Evolutionary conservation across 1,140 invertebrate species (phyloP).

Genomic region (Bicyclus anynana): DNA sequence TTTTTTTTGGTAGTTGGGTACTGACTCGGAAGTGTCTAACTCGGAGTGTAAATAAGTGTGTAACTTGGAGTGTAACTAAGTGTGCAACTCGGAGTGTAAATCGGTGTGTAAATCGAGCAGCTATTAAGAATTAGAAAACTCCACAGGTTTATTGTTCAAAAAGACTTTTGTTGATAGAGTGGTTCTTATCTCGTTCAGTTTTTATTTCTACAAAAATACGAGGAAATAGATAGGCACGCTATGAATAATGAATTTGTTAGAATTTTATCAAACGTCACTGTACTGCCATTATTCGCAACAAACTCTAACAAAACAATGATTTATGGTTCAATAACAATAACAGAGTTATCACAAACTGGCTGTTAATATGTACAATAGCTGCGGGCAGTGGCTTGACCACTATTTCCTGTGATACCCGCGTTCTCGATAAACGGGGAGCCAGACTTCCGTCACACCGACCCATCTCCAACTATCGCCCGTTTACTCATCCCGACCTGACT

Average conservation of each 20-base stretch:
- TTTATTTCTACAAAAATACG: too few relatives aligned
- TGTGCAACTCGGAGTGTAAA: too few relatives aligned
- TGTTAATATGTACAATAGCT: slow-evolving; percentile 44
- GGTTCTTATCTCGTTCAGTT: too few relatives aligned
- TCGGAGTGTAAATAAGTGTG: too few relatives aligned
- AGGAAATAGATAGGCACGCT: not conserved
- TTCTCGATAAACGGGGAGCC: slow-evolving; percentile 42
- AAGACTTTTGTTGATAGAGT: too few relatives aligned
- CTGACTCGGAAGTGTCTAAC: too few relatives aligned
- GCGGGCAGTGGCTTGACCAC: slow-evolving; percentile 43
- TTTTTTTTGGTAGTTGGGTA: too few relatives aligned
- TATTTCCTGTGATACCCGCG: slow-evolving; percentile 54
- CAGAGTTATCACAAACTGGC: slow-evolving; percentile 37
- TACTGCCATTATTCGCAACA: slow-evolving; percentile 8
- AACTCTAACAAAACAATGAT: slow-evolving; percentile 14
- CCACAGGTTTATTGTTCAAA: too few relatives aligned
- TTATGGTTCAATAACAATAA: slow-evolving; percentile 31
- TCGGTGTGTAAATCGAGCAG: too few relatives aligned
- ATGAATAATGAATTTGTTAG: not conserved
- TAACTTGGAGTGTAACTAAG: too few relatives aligned
- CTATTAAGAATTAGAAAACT: too few relatives aligned
- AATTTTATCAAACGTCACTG: not conserved
- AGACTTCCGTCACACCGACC: slow-evolving; percentile 40
- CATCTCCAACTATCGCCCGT: slow-evolving; percentile 21
- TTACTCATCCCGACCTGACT: slow-evolving; percentile 19